Base-by-base conservation (phyloP, 2,113 vertebrate genomes). In the Zonotrichia leucophrys region DNA sequence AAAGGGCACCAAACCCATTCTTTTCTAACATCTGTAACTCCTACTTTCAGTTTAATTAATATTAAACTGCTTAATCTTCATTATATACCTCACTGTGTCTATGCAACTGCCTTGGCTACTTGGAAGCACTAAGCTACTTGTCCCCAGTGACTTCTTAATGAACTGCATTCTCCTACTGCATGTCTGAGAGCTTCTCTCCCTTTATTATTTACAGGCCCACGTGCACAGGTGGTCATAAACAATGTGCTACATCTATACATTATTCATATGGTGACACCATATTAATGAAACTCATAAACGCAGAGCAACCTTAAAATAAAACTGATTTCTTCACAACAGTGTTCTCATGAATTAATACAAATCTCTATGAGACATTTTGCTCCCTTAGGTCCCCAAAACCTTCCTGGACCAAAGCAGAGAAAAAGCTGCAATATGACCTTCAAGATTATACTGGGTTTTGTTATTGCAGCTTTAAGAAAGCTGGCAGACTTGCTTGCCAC, bases 391-490 rank as follows among this genome's bases (percentile, higher is more conserved):
- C 39, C 33, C 69, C 47, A n/a, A 76, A 90, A 89, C 16, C 67
- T 89, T 86, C 64, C 56, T 46, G 77, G 69, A 92, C n/a, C 2
- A 2, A 33, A 81, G 69, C 31, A 87, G 62, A 81, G 50, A 46
- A 66, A 93, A 95, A 50, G 55, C 74, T 87, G 74, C 69, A 84
- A 19, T 47, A 83, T 75, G 58, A 89, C 77, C 91, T 95, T 94
- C 80, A 77, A 60, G 92, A 87, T 75, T 76, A 68, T 14, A 31
- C 77, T 64, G 21, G 7, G 62, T 30, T 89, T 92, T 91, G 50
- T 91, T 96, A 75, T 49, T 95, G 87, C 81, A 95, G 92, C 87
- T 83, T 96, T 89, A 92, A 94, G 81, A 89, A 92, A 95, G 76
- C 89, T 92, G 94, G 83, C 95, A 97, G 92, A 86, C 92, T 83